Evolutionary conservation across 2,888 invertebrate species (phyloP).

Genomic region (Caenorhabditis virilis): DNA sequence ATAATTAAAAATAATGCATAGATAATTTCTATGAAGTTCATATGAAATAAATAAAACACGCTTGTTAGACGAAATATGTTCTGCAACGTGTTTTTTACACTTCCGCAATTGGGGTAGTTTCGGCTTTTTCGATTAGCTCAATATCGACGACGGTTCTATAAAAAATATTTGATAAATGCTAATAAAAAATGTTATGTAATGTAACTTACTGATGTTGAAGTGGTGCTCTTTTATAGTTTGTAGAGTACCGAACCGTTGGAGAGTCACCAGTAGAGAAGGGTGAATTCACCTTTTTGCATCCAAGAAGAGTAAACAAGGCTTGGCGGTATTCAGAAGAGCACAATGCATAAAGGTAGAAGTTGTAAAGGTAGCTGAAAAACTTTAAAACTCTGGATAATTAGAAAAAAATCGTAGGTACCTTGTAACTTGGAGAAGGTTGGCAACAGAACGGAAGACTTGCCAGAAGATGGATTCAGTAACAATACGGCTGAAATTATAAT

Average conservation of each 20-base stretch:
- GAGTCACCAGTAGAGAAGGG: conserved; percentile 51
- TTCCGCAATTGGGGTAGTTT: no score
- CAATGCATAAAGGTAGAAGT: conserved; percentile 69
- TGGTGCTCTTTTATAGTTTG: no score
- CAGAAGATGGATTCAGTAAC: conserved; percentile 48
- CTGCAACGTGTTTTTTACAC: no score
- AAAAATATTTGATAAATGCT: no score
- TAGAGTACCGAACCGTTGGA: conserved; percentile 53
- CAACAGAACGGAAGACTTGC: conserved; percentile 71
- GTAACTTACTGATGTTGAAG: no score
- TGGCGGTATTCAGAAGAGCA: conserved; percentile 62
- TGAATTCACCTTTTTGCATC: conserved; percentile 40
- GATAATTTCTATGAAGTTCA: no score
- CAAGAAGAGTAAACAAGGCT: conserved; percentile 55
- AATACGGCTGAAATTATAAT: conserved; percentile 14
- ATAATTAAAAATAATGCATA: no score
- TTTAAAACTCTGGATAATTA: no score
- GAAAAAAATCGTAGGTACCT: no score
- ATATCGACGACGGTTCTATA: conserved; percentile 31
- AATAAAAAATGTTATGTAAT: no score
- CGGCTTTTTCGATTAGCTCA: not conserved
- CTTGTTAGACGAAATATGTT: no score
- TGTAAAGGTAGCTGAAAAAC: conserved; percentile 72
- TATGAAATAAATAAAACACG: no score
- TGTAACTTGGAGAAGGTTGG: conserved; percentile 71